phyloP scores from a whole-genome alignment of 35 echinoderm and acorn worm species.

The Anneissia japonica region DNA sequence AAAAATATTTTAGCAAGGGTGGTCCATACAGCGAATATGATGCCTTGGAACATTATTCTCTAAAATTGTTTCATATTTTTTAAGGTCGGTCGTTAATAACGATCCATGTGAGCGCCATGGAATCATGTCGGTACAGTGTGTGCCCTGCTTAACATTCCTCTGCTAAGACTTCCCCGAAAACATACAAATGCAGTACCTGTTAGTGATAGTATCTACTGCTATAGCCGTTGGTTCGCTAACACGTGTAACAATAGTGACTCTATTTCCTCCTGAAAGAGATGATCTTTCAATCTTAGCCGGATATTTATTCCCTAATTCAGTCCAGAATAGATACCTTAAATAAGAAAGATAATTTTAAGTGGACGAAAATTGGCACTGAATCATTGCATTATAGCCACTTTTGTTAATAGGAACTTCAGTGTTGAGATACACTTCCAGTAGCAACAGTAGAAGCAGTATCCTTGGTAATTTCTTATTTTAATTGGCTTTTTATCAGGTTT shows the following conservation, averaged over 20 bases:
- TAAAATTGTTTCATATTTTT: no score
- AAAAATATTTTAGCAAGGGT: no score
- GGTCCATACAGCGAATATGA: no score
- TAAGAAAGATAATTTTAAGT: background rate
- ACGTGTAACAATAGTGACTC: conserved; percentile 26
- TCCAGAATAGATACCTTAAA: conserved; percentile 65
- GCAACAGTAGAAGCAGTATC: no score
- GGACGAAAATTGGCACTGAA: background rate
- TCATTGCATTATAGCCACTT: background rate
- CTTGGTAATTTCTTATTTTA: background rate
- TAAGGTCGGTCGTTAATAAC: no score
- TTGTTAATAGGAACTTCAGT: no score
- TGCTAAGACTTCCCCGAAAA: background rate
- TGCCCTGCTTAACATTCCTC: background rate
- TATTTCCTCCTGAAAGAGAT: conserved; percentile 40
- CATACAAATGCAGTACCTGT: conserved; percentile 19
- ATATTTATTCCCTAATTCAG: conserved; percentile 39
- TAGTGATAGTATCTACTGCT: conserved; percentile 37
- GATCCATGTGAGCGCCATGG: no score
- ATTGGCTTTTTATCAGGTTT: background rate
- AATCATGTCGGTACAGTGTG: no score
- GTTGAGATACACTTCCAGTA: no score
- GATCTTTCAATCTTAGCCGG: conserved; percentile 62
- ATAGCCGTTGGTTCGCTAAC: conserved; percentile 48
- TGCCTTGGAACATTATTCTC: no score